A percentile compares a stretch with the other conserved stretches of the same genome.
phyloP scores from a whole-genome alignment of 1,140 invertebrate genomes.

The Drosophila subpulchrella region DNA sequence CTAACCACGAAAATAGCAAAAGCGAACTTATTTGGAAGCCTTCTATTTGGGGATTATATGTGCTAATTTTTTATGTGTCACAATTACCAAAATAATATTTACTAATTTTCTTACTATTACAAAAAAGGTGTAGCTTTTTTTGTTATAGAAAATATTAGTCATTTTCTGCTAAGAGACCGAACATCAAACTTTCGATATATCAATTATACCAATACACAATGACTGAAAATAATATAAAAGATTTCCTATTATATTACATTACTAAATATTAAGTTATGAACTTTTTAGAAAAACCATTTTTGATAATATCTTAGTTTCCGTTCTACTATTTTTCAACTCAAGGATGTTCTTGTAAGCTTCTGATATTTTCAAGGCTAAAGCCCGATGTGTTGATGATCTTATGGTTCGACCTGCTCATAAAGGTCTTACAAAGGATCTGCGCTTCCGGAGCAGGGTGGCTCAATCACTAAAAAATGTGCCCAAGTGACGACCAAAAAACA shows the following conservation, averaged over 20 bases:
- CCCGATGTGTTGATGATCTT: conserved; percentile 15
- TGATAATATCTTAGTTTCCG: neutral
- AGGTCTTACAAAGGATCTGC: conserved; percentile 44
- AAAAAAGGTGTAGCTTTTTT: too few species aligned
- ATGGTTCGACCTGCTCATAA: conserved; percentile 4
- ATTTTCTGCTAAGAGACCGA: too few species aligned
- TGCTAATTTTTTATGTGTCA: neutral
- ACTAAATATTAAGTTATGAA: too few species aligned
- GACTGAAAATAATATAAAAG: too few species aligned
- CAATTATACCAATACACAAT: too few species aligned
- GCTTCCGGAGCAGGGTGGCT: conserved; percentile 4
- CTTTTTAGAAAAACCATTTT: too few species aligned
- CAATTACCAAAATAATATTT: neutral
- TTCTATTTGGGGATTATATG: neutral
- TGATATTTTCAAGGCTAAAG: neutral
- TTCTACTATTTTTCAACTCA: neutral
- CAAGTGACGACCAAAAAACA: conserved; percentile 52
- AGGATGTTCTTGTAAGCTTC: neutral
- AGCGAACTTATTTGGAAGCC: neutral
- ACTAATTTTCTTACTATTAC: too few species aligned
- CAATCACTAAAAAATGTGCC: conserved; percentile 19
- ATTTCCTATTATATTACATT: too few species aligned
- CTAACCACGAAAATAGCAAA: conserved; percentile 2
- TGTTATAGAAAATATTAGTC: too few species aligned
- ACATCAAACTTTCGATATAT: too few species aligned